Conservation (phyloP, 2,888 invertebrate genomes). For the Saturnia japonica region DNA sequence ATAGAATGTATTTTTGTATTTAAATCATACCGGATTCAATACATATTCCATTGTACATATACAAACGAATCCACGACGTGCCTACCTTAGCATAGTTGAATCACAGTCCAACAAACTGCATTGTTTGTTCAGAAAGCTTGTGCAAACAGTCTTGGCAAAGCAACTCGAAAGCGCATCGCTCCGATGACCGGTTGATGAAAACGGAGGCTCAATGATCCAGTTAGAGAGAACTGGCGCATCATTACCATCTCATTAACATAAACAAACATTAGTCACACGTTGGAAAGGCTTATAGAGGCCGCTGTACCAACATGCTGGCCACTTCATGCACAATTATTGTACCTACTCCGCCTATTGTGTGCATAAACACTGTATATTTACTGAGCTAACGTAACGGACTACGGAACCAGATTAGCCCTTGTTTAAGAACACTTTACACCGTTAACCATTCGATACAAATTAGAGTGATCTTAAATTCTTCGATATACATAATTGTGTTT, state of each 20-base stretch:
- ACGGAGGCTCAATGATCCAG: conserved; percentile 69
- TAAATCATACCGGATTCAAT: background rate
- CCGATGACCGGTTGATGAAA: conserved; percentile 56
- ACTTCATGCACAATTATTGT: conserved; percentile 77
- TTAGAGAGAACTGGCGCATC: conserved; percentile 61
- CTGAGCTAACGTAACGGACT: conserved; percentile 71
- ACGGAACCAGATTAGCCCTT: conserved; percentile 71
- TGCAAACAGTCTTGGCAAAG: conserved; percentile 53
- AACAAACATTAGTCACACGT: conserved; percentile 75
- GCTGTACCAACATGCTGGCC: conserved; percentile 66
- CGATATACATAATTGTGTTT: conserved; percentile 13
- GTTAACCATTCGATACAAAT: conserved; percentile 14
- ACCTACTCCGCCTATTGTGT: conserved; percentile 71
- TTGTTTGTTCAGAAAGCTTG: conserved; percentile 71
- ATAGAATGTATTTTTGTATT: too few species aligned
- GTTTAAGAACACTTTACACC: conserved; percentile 53
- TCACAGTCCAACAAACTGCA: conserved; percentile 25
- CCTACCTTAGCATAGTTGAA: conserved; percentile 3
- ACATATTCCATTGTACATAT: background rate
- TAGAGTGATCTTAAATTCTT: conserved; percentile 11
- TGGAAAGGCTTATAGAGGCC: conserved; percentile 71
- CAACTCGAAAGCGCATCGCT: conserved; percentile 49
- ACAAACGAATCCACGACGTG: background rate
- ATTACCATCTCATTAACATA: conserved; percentile 80
- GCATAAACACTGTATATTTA: conserved; percentile 69